Evolutionary conservation across 2,888 invertebrate genomes (phyloP).

Genomic region (Sclerodermus sp.): DNA sequence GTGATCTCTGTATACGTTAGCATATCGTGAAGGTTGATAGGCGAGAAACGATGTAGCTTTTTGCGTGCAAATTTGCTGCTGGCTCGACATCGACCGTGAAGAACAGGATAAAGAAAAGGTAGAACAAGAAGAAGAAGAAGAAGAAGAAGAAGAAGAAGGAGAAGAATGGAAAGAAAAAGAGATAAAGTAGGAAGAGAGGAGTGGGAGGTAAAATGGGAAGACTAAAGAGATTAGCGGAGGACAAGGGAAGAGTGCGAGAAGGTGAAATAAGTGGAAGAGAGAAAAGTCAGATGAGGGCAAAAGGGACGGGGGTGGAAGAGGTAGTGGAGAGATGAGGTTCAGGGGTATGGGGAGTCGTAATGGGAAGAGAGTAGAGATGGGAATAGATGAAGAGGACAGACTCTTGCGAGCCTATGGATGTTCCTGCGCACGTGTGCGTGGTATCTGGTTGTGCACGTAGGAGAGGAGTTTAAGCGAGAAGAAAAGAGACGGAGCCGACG

Average conservation of each 20-base stretch:
- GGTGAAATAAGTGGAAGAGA: background rate
- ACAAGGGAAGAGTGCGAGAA: background rate
- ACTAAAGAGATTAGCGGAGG: background rate
- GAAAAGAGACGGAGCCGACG: no score
- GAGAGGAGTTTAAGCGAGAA: no score
- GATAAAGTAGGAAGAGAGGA: background rate
- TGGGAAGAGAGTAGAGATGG: background rate
- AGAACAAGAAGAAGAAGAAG: slow-evolving; percentile 4
- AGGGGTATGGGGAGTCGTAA: background rate
- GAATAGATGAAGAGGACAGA: background rate
- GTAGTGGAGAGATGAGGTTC: slow-evolving; percentile 4
- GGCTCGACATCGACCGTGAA: slow-evolving; percentile 6
- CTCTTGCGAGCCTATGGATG: no score
- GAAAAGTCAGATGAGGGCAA: no score
- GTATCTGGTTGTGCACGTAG: no score
- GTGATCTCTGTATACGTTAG: no score
- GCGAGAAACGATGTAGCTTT: no score
- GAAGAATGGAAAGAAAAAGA: background rate
- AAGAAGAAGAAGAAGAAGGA: slow-evolving; percentile 2
- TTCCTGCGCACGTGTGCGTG: no score
- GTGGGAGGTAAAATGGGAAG: no score
- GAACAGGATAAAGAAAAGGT: slow-evolving; percentile 3
- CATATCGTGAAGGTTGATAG: no score
- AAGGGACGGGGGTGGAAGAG: background rate
- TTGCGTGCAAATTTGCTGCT: no score